Conservation (phyloP, 2,113 vertebrate genomes). For the Ceratotherium simum region DNA sequence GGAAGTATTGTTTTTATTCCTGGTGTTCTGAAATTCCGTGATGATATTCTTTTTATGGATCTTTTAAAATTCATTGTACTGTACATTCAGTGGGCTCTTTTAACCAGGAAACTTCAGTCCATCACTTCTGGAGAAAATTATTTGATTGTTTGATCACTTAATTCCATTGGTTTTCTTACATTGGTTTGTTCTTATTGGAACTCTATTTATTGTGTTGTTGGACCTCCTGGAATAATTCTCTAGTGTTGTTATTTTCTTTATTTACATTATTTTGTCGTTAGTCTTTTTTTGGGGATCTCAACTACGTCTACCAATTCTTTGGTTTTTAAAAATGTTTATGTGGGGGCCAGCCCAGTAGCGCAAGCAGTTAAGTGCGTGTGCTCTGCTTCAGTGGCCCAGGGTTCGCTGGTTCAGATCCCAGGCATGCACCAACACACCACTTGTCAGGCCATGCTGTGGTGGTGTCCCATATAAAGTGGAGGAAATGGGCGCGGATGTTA, state of each 20-base stretch:
- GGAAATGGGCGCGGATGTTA: no score
- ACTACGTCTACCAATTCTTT: not conserved
- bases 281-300: not conserved
- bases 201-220: not conserved
- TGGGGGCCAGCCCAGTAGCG: no score
- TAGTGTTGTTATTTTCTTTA: not conserved
- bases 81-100: not conserved
- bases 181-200: not conserved
- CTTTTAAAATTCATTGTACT: not conserved
- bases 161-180: not conserved
- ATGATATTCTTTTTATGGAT: not conserved
- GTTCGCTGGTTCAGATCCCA: no score
- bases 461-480: no score
- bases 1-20: not conserved
- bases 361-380: no score
- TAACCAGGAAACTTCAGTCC: not conserved
- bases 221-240: not conserved
- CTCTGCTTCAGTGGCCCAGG: no score
- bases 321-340: not conserved
- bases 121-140: not conserved
- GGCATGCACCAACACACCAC: no score
- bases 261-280: conserved; percentile 11
- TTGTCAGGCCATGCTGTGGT: no score
- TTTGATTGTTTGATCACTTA: not conserved
- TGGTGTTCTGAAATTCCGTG: not conserved